Conservation (phyloP, 2,797 vertebrate species). For the Lindbergichthys nudifrons region DNA sequence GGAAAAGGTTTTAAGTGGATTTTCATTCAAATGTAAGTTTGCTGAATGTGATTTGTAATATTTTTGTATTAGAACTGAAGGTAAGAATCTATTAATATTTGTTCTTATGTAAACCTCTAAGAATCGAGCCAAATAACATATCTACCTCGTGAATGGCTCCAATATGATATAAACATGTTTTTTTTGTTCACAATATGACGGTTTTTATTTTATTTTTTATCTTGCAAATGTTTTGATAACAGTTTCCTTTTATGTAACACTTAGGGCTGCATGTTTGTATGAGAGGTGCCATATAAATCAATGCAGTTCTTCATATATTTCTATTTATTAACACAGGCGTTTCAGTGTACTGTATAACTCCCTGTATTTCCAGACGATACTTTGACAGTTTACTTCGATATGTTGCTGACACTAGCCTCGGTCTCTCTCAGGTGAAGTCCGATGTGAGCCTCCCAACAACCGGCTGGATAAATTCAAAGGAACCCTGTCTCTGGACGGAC, state of each 20-base stretch:
- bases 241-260: too few species aligned
- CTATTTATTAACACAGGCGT: too few species aligned
- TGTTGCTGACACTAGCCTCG: neutral
- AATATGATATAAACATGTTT: too few species aligned
- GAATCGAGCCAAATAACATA: neutral
- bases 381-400: neutral
- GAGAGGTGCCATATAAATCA: too few species aligned
- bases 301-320: too few species aligned
- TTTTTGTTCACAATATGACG: too few species aligned
- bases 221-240: too few species aligned
- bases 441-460: constrained; percentile 93
- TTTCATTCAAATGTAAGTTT: neutral
- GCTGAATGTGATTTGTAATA: neutral
- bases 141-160: neutral
- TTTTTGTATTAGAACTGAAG: neutral
- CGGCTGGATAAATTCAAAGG: constrained; percentile 92
- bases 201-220: too few species aligned
- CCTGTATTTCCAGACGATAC: too few species aligned
- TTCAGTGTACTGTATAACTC: too few species aligned
- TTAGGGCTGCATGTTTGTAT: too few species aligned
- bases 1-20: neutral
- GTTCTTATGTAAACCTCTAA: too few species aligned
- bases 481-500: constrained; percentile 78
- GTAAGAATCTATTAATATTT: neutral
- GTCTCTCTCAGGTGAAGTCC: constrained; percentile 86